Conservation (phyloP, 2,888 invertebrate species). For the Hydropsyche betteni region DNA sequence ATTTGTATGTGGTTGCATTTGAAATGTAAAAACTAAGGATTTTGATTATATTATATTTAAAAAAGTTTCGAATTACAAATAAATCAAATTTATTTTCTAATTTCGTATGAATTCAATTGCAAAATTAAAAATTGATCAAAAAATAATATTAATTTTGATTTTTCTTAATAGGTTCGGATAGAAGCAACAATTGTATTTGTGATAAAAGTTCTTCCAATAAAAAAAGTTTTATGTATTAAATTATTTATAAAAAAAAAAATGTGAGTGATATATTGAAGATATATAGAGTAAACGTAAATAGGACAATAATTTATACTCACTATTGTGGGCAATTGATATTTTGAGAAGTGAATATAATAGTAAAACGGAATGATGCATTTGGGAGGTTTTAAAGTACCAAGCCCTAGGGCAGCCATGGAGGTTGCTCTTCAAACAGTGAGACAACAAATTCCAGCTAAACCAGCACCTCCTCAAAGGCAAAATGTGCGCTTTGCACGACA, state of each 20-base stretch:
- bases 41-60: no score
- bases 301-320: background rate
- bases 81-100: no score
- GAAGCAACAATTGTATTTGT: background rate
- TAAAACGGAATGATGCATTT: slow-evolving; percentile 51
- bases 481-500: slow-evolving; percentile 66
- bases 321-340: background rate
- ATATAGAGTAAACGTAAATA: background rate
- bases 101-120: no score
- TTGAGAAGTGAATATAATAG: background rate
- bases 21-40: no score
- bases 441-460: slow-evolving; percentile 78
- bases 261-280: background rate
- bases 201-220: slow-evolving; percentile 27
- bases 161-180: no score
- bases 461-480: slow-evolving; percentile 60
- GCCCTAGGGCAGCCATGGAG: slow-evolving; percentile 78
- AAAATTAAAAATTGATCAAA: no score
- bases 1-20: no score
- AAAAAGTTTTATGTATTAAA: slow-evolving; percentile 5
- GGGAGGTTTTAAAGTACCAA: slow-evolving; percentile 74
- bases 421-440: slow-evolving; percentile 85
- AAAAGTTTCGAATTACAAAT: no score
- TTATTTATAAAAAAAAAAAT: background rate
- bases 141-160: no score